A percentile compares a stretch with the other conserved stretches of the same genome.
phyloP scores from a whole-genome alignment of 2,888 invertebrate species.

The Euplexia lucipara region DNA sequence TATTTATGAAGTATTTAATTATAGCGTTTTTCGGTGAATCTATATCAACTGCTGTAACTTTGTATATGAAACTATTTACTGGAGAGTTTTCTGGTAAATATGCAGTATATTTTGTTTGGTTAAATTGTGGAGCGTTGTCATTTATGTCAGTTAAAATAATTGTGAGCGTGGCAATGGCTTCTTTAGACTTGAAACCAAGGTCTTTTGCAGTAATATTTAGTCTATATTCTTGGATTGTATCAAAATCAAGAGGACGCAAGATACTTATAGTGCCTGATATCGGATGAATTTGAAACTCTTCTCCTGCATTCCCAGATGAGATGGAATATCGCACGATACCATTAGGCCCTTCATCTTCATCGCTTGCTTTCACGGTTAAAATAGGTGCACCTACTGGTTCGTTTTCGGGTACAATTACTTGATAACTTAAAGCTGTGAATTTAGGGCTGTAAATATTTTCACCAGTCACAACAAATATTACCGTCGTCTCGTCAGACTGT shows the following conservation, averaged over 20 bases:
- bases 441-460: slow-evolving; percentile 95
- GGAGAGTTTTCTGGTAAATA: slow-evolving; percentile 96
- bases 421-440: slow-evolving; percentile 96
- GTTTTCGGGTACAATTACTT: slow-evolving; percentile 97
- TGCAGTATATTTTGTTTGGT: slow-evolving; percentile 94
- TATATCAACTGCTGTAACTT: slow-evolving; percentile 94
- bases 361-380: slow-evolving; percentile 95
- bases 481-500: slow-evolving; percentile 94
- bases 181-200: slow-evolving; percentile 95
- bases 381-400: slow-evolving; percentile 96
- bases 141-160: slow-evolving; percentile 98
- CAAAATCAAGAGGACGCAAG: slow-evolving; percentile 95
- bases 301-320: slow-evolving; percentile 95
- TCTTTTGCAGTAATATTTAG: slow-evolving; percentile 97
- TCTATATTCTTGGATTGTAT: slow-evolving; percentile 95
- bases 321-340: slow-evolving; percentile 96
- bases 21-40: slow-evolving; percentile 97
- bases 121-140: slow-evolving; percentile 97
- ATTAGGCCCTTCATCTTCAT: slow-evolving; percentile 97
- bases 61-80: slow-evolving; percentile 93
- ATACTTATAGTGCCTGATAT: slow-evolving; percentile 95
- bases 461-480: slow-evolving; percentile 95
- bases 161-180: slow-evolving; percentile 95
- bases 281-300: slow-evolving; percentile 95
- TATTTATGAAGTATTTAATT: slow-evolving; percentile 95